These are phyloP conservation scores for Puffinus mauretanicus DNA, from an alignment of 2,113 vertebrate species.

Conservation along the genomic window DNA sequence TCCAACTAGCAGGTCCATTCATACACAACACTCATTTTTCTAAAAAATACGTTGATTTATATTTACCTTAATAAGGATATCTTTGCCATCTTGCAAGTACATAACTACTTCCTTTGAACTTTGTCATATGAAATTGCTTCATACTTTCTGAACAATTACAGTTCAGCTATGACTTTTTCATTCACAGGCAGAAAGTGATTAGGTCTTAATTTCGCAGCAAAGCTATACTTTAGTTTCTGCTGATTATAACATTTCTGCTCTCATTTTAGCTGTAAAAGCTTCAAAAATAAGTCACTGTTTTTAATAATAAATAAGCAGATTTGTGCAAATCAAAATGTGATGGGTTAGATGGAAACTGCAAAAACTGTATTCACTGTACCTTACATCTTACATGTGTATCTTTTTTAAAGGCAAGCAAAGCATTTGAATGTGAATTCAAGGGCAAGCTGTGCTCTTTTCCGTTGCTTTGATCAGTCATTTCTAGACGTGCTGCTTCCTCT, in stretches of 20 bases:
- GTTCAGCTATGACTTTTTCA: slow-evolving; percentile 34
- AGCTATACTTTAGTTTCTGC: slow-evolving; percentile 10
- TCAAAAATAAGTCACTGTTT: neutral
- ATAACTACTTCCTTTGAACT: slow-evolving; percentile 63
- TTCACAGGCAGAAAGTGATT: slow-evolving; percentile 2
- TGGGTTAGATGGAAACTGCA: neutral
- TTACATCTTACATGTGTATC: neutral
- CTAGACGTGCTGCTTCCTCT: neutral
- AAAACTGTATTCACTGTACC: neutral
- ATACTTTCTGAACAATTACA: slow-evolving; percentile 13
- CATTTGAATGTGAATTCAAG: neutral
- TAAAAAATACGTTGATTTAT: neutral
- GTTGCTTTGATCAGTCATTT: neutral
- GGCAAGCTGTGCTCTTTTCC: neutral
- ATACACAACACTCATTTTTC: neutral
- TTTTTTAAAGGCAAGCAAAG: neutral
- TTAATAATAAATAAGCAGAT: neutral
- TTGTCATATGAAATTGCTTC: slow-evolving; percentile 49
- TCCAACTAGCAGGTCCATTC: neutral
- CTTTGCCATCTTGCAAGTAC: slow-evolving; percentile 33
- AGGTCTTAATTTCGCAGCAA: slow-evolving; percentile 39
- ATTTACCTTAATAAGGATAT: slow-evolving; percentile 40
- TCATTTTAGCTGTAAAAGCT: neutral
- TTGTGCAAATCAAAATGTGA: slow-evolving; percentile 4
- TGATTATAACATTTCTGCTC: neutral